Percentiles rank a stretch among this genome's conserved stretches.
These are phyloP conservation scores for Eupithecia pulchellata DNA, from an alignment of 2,888 invertebrate genomes.

Conservation along the genomic window DNA sequence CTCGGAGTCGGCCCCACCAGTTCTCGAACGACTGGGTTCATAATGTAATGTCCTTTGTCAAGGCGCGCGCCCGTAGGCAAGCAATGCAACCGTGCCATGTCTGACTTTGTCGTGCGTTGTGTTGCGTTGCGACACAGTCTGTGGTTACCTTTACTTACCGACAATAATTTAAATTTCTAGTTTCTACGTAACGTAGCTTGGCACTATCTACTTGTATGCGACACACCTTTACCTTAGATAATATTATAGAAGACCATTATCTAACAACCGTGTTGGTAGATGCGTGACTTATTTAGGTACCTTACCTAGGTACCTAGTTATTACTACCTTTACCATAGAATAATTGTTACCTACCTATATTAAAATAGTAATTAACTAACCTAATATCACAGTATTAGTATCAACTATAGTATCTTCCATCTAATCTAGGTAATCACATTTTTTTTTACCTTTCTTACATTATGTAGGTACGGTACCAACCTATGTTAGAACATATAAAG, in stretches of 20 bases:
- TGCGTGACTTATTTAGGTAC: background rate
- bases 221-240: too few species aligned
- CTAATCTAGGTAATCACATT: too few species aligned
- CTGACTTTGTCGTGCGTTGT: slow-evolving; percentile 10
- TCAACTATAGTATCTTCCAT: too few species aligned
- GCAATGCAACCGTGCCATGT: slow-evolving; percentile 2
- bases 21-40: background rate
- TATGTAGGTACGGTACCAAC: background rate
- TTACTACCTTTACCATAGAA: too few species aligned
- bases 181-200: background rate
- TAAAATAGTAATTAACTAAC: too few species aligned
- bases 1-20: background rate
- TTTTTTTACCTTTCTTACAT: too few species aligned
- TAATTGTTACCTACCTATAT: too few species aligned
- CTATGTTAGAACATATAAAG: background rate
- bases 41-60: slow-evolving; percentile 14
- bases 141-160: slow-evolving; percentile 1
- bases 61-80: slow-evolving; percentile 11
- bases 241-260: too few species aligned
- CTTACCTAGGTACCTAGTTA: background rate
- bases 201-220: too few species aligned
- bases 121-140: background rate
- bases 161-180: slow-evolving; percentile 5
- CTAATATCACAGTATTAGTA: too few species aligned
- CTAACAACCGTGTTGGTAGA: too few species aligned